These are phyloP conservation scores for Scyliorhinus canicula DNA, from an alignment of 2,797 vertebrate genomes.

Conservation along the genomic window DNA sequence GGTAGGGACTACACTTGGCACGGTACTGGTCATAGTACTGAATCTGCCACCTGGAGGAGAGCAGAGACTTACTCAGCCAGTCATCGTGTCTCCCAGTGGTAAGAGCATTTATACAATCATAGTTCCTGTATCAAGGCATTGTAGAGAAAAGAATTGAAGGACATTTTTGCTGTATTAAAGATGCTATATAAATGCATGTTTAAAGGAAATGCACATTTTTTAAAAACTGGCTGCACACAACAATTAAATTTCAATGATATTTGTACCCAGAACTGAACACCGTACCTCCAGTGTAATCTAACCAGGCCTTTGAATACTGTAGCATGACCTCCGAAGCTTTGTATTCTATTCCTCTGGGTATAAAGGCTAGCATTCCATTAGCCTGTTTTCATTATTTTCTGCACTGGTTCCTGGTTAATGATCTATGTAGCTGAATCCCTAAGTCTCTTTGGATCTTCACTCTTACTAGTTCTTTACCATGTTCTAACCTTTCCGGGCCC, in stretches of 20 bases:
- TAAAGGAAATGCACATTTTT: not conserved
- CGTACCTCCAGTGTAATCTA: not conserved
- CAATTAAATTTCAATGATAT: not conserved
- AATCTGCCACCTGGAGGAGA: constrained; percentile 87
- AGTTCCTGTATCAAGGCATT: not conserved
- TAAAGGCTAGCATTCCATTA: not conserved
- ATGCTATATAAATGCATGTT: not conserved
- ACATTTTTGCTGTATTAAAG: not conserved
- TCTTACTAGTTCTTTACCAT: not conserved
- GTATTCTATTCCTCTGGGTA: not conserved
- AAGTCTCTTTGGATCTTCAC: not conserved
- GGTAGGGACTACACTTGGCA: constrained; percentile 89
- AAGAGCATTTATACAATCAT: constrained; percentile 44
- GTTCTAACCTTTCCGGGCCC: not conserved
- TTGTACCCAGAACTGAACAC: not conserved
- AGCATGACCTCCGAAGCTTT: not conserved
- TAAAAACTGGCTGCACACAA: not conserved
- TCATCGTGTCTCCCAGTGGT: constrained; percentile 90
- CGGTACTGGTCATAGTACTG: constrained; percentile 77
- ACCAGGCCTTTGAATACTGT: not conserved
- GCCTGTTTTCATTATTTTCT: not conserved
- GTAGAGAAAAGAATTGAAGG: not conserved
- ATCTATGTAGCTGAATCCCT: not conserved
- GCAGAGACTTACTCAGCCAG: constrained; percentile 89
- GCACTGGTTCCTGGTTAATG: not conserved